Evolutionary conservation across 2,797 vertebrate species (phyloP).

Genomic region (Okamejei kenojei): DNA sequence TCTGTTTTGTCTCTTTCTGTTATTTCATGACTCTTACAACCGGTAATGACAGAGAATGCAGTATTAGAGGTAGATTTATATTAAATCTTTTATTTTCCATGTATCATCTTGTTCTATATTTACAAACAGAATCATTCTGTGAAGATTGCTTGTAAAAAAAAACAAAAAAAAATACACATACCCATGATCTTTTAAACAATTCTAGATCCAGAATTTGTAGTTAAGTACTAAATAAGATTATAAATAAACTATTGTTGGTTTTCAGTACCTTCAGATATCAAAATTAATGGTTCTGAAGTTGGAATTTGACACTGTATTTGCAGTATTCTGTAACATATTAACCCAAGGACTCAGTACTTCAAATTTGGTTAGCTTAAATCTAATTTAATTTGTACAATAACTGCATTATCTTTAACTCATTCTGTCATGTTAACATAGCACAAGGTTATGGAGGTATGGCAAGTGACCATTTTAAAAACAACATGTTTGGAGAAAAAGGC

Average conservation of each 20-base stretch:
- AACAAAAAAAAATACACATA: slow-evolving; percentile 58
- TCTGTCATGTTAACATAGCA: not conserved
- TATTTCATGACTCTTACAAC: slow-evolving; percentile 50
- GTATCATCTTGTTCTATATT: slow-evolving; percentile 77
- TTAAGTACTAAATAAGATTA: slow-evolving; percentile 93
- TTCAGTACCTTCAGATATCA: slow-evolving; percentile 58
- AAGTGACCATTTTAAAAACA: not conserved
- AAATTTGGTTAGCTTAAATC: not conserved
- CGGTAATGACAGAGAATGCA: slow-evolving; percentile 63
- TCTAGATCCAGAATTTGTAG: slow-evolving; percentile 97
- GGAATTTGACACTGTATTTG: slow-evolving; percentile 16
- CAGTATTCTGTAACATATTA: slow-evolving; percentile 31
- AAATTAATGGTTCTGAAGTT: slow-evolving; percentile 35
- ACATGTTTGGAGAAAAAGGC: not conserved
- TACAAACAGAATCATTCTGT: slow-evolving; percentile 54
- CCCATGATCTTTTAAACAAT: slow-evolving; percentile 82
- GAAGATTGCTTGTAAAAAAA: slow-evolving; percentile 56
- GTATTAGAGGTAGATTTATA: slow-evolving; percentile 83
- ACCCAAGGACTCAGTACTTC: not conserved
- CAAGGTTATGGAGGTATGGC: not conserved
- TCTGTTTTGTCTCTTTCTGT: slow-evolving; percentile 73
- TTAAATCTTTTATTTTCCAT: slow-evolving; percentile 72
- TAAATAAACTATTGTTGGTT: slow-evolving; percentile 96
- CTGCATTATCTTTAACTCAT: not conserved
- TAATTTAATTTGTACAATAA: not conserved